Base-by-base conservation (phyloP, 2,888 invertebrate species). In the Pycnomerus fuliginosus region DNA sequence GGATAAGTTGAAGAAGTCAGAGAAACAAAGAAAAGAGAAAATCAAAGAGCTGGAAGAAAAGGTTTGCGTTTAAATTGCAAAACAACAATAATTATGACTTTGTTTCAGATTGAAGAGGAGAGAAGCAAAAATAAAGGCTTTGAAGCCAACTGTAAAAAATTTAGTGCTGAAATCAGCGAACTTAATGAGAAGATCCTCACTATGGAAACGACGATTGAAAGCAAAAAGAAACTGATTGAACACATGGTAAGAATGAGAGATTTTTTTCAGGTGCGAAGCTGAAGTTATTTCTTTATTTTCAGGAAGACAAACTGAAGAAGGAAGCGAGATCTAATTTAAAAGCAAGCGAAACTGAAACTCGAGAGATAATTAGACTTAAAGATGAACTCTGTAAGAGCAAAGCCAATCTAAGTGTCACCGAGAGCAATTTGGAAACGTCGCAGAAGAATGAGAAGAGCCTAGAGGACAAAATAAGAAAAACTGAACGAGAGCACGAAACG, bases 41-140 rank as follows among this genome's bases (percentile, higher is more conserved):
- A 75, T 80, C 5, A 59, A 76, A 33, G 78, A 79, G 66, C 71
- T 82, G 57, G 82, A 82, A 67, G 77, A 77, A 80, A 74, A 83
- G 82, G 8, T 20, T 20, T 20, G 20, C 8, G 20, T 20, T 5
- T 8, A 73, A 64, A n/a, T n/a, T n/a, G 65, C 55, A 17, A 17
- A 29, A 44, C 13, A 23, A 48, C 55, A 16, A 3, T 7, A 20
- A 11, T 20, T 3, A 30, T 38, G n/a, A 11, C 11, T 5, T 4
- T 2, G 11, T 65, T 63, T 30, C 41, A 71, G 69, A 48, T 68
- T 36, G 69, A 70, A 44, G 63, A 66, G 35, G 68, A 68, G 50
- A 65, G 60, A 49, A 56, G 53, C 17, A 65, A 61, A 53, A 50
- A 49, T 10, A 65, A 61, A 58, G 58, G 51, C 53, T 59, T 65